phyloP scores from a whole-genome alignment of 1,140 invertebrate species.

The Parasteatoda tepidariorum region DNA sequence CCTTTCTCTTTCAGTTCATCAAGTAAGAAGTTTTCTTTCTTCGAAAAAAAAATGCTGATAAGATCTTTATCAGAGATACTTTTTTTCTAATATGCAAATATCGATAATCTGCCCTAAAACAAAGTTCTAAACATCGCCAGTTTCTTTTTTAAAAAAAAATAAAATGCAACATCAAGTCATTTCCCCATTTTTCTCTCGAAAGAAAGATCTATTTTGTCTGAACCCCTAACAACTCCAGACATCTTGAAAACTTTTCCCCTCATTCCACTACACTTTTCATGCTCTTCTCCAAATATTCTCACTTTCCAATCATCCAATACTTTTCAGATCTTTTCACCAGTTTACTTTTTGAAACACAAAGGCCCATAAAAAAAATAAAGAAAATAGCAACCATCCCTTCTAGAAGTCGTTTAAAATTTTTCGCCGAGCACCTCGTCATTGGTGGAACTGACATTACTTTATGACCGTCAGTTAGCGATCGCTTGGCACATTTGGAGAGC shows the following conservation, averaged over 20 bases:
- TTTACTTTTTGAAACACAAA: neutral
- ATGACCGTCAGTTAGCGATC: conserved; percentile 40
- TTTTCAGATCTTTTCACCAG: conserved; percentile 10
- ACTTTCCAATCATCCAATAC: conserved; percentile 31
- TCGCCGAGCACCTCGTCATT: conserved; percentile 20
- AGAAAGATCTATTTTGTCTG: neutral
- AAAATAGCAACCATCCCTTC: conserved; percentile 33
- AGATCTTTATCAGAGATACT: too few species aligned
- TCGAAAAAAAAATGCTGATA: too few species aligned
- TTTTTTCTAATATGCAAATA: too few species aligned
- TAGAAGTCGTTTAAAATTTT: conserved; percentile 30
- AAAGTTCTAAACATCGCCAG: too few species aligned
- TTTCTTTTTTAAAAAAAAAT: too few species aligned
- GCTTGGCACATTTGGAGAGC: conserved; percentile 11
- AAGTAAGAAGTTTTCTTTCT: too few species aligned
- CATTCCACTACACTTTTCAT: conserved; percentile 3
- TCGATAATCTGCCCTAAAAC: too few species aligned
- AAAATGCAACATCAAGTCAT: too few species aligned
- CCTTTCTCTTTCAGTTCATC: too few species aligned
- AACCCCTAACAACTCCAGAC: conserved; percentile 18
- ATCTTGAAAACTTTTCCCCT: neutral
- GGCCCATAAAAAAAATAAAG: conserved; percentile 31
- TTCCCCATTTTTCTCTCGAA: neutral
- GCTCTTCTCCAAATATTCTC: conserved; percentile 11
- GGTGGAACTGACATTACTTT: conserved; percentile 11